Evolutionary conservation across 2,113 vertebrate genomes (phyloP).

Genomic region (Crypturellus undulatus): DNA sequence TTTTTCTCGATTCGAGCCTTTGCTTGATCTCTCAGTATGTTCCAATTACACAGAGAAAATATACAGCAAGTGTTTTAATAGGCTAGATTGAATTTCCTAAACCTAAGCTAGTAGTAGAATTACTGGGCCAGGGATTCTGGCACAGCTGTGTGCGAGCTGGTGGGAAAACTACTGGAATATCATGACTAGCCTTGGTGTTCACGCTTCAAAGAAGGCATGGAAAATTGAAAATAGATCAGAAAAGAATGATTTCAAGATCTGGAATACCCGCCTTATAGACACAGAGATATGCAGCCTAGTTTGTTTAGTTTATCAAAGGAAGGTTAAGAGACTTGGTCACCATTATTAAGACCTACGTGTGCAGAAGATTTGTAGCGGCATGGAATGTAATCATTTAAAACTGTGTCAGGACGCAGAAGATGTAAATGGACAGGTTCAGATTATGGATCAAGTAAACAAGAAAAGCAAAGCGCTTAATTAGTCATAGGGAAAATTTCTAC

Average conservation of each 20-base stretch:
- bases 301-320: constrained; percentile 44
- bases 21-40: constrained; percentile 62
- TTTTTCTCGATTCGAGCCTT: constrained; percentile 19
- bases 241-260: constrained; percentile 64
- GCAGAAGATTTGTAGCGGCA: constrained; percentile 3
- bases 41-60: constrained; percentile 65
- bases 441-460: neutral
- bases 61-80: constrained; percentile 62
- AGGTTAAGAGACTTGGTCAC: neutral
- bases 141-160: constrained; percentile 73
- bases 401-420: neutral
- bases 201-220: constrained; percentile 64
- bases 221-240: constrained; percentile 71
- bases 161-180: constrained; percentile 72
- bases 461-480: neutral
- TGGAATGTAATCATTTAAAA: neutral
- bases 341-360: neutral
- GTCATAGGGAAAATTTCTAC: neutral
- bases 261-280: constrained; percentile 24
- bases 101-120: constrained; percentile 55
- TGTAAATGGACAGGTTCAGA: neutral
- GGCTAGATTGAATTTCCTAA: constrained; percentile 66
- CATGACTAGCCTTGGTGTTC: constrained; percentile 55
- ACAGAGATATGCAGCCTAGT: neutral
- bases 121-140: constrained; percentile 49